Conservation (phyloP, 2,888 invertebrate species). For the Tipula vernalis region DNA sequence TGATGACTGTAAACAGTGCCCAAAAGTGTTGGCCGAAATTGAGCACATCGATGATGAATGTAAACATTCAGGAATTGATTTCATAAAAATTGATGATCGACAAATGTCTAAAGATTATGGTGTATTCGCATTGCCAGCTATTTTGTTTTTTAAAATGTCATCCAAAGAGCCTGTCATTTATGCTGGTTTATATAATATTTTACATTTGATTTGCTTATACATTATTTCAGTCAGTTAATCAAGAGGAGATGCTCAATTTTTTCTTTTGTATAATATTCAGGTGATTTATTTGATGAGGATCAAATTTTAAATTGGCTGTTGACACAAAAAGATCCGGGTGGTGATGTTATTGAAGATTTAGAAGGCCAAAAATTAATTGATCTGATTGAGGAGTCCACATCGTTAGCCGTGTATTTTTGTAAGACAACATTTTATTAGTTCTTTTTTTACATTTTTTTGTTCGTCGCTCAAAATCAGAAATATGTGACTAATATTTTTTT, state of each 20-base stretch:
- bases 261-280: conserved; percentile 29
- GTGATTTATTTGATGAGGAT: conserved; percentile 76
- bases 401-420: conserved; percentile 87
- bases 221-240: neutral
- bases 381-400: conserved; percentile 65
- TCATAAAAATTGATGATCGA: conserved; percentile 83
- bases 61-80: conserved; percentile 79
- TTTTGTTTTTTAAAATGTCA: conserved; percentile 78
- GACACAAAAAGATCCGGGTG: conserved; percentile 83
- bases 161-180: conserved; percentile 84
- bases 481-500: neutral
- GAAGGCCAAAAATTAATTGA: conserved; percentile 66
- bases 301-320: conserved; percentile 82
- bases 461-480: neutral
- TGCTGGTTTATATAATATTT: conserved; percentile 46
- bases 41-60: conserved; percentile 92
- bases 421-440: conserved; percentile 36
- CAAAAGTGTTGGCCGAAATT: conserved; percentile 72
- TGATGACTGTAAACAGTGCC: conserved; percentile 90
- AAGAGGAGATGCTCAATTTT: neutral
- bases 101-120: conserved; percentile 77
- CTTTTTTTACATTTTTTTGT: neutral
- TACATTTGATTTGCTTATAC: neutral
- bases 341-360: conserved; percentile 78
- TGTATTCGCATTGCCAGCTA: conserved; percentile 81